Evolutionary conservation across 2,888 invertebrate species (phyloP).

Genomic region (Siphonodentalium dalli): DNA sequence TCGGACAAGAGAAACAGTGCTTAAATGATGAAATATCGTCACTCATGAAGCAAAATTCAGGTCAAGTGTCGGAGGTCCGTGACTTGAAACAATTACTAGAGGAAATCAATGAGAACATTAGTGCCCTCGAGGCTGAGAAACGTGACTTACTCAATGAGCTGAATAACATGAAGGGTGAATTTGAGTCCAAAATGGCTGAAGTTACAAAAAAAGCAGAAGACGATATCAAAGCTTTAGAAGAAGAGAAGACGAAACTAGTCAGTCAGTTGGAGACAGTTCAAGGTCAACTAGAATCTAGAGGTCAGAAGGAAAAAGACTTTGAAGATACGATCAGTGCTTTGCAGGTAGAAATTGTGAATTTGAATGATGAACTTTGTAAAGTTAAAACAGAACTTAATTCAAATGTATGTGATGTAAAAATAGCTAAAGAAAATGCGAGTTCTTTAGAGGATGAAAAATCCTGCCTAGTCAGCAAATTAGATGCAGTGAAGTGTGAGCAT

Average conservation of each 20-base stretch:
- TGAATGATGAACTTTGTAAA: too few relatives aligned
- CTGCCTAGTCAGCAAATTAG: too few relatives aligned
- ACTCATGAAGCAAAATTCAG: background rate
- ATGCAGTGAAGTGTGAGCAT: too few relatives aligned
- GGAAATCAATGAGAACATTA: background rate
- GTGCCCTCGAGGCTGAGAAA: conserved; percentile 14
- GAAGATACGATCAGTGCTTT: too few relatives aligned
- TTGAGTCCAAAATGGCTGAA: background rate
- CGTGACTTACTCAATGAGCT: conserved; percentile 4
- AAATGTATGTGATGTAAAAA: too few relatives aligned
- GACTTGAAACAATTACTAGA: conserved; percentile 1
- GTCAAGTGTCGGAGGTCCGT: background rate
- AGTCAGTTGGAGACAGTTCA: conserved; percentile 2
- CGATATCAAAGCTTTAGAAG: background rate
- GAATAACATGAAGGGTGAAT: conserved; percentile 2
- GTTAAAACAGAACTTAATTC: too few relatives aligned
- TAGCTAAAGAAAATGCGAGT: too few relatives aligned
- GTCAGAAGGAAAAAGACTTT: too few relatives aligned
- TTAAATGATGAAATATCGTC: background rate
- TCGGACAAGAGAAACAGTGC: background rate
- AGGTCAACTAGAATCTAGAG: background rate
- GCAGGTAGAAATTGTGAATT: too few relatives aligned
- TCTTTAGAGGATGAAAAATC: too few relatives aligned
- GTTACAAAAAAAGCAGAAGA: conserved; percentile 11
- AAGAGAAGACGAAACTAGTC: conserved; percentile 4